phyloP scores from a whole-genome alignment of 2,113 vertebrate species.

The Osmerus mordax region DNA sequence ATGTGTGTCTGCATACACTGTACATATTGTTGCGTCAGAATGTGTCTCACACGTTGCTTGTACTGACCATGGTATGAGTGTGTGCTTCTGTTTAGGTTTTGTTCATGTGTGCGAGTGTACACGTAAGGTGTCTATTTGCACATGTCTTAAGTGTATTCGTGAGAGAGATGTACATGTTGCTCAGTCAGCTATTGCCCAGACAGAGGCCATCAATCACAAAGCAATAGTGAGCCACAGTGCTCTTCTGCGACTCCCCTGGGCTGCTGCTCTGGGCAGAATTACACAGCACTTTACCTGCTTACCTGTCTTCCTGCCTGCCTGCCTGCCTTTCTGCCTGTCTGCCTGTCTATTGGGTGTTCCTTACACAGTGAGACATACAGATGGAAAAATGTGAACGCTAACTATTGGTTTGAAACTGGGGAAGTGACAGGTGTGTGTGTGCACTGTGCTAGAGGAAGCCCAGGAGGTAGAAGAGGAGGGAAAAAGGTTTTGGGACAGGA shows the following conservation, averaged over 20 bases:
- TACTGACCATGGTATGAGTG: not conserved
- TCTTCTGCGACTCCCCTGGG: slow-evolving; percentile 55
- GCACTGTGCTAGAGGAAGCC: slow-evolving; percentile 39
- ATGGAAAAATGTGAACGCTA: too few relatives aligned
- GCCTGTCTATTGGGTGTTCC: not conserved
- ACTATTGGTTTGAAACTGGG: not conserved
- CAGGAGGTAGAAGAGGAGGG: slow-evolving; percentile 42
- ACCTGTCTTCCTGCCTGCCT: not conserved
- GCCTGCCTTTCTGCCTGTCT: not conserved
- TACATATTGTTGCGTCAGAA: not conserved
- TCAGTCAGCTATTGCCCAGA: slow-evolving; percentile 68
- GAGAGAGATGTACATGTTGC: slow-evolving; percentile 68
- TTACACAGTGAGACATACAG: too few relatives aligned
- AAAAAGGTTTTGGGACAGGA: slow-evolving; percentile 51
- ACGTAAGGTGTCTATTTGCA: slow-evolving; percentile 4
- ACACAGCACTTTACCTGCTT: slow-evolving; percentile 62
- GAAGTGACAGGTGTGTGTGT: slow-evolving; percentile 35
- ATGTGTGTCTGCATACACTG: slow-evolving; percentile 18
- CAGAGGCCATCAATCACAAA: slow-evolving; percentile 70
- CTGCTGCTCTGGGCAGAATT: slow-evolving; percentile 53
- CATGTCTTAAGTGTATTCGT: slow-evolving; percentile 38
- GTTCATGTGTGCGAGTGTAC: not conserved
- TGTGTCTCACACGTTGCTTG: not conserved
- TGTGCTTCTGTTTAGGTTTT: not conserved
- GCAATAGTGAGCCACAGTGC: slow-evolving; percentile 55